Conservation (phyloP, 2,113 vertebrate genomes). For the Cnemophilus loriae region DNA sequence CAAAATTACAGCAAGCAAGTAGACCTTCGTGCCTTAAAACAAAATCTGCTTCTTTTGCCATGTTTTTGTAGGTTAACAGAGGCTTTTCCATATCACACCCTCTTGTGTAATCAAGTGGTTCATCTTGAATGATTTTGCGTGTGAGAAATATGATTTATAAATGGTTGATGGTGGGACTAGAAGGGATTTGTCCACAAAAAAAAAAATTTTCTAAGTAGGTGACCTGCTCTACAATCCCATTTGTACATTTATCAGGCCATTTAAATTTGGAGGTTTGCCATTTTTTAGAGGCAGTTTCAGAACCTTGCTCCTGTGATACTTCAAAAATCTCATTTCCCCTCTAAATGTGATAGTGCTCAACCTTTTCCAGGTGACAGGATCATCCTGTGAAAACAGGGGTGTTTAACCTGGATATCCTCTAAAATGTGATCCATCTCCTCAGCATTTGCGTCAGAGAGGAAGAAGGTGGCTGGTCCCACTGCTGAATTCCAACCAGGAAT, state of each 20-base stretch:
- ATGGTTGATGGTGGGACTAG: background rate
- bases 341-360: background rate
- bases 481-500: slow-evolving; percentile 73
- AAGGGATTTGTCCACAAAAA: background rate
- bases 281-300: background rate
- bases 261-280: background rate
- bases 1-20: background rate
- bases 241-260: background rate
- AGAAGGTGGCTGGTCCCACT: slow-evolving; percentile 4
- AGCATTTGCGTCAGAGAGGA: slow-evolving; percentile 25
- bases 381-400: background rate
- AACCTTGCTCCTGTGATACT: background rate
- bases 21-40: background rate
- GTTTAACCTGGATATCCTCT: slow-evolving; percentile 9
- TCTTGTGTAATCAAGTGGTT: background rate
- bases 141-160: background rate
- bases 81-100: background rate
- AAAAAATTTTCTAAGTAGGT: background rate
- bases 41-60: background rate
- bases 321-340: background rate
- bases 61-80: background rate
- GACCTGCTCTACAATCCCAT: background rate
- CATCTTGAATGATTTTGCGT: background rate
- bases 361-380: background rate
- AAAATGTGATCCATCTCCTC: slow-evolving; percentile 12